These are phyloP conservation scores for Heliothis virescens DNA, from an alignment of 1,140 invertebrate genomes.

Conservation along the genomic window DNA sequence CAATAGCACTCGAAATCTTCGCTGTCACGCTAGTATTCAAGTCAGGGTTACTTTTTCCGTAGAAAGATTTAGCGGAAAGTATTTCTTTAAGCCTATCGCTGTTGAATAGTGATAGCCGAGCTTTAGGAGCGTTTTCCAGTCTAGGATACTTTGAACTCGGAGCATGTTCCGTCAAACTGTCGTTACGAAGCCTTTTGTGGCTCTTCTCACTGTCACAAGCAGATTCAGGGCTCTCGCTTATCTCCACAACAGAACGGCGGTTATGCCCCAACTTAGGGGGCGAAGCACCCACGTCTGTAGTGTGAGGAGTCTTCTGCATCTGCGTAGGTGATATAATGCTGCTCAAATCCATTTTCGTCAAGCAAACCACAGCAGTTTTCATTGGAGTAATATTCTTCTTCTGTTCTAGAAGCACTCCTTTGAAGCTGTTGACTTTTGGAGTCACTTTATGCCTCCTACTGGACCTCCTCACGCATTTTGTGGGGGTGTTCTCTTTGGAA, in stretches of 20 bases:
- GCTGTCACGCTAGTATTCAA: slow-evolving; percentile 73
- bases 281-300: slow-evolving; percentile 65
- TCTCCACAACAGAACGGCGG: slow-evolving; percentile 70
- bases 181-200: slow-evolving; percentile 75
- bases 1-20: slow-evolving; percentile 75
- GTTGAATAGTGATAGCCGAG: slow-evolving; percentile 80
- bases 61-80: slow-evolving; percentile 86
- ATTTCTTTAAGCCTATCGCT: slow-evolving; percentile 79
- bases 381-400: slow-evolving; percentile 77
- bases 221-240: slow-evolving; percentile 77
- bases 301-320: slow-evolving; percentile 86
- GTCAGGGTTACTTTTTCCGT: slow-evolving; percentile 83
- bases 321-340: slow-evolving; percentile 79
- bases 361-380: slow-evolving; percentile 71
- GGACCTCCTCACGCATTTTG: slow-evolving; percentile 68
- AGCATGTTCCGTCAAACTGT: slow-evolving; percentile 68
- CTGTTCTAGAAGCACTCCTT: slow-evolving; percentile 76
- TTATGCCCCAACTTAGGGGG: slow-evolving; percentile 77
- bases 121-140: slow-evolving; percentile 77
- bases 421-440: slow-evolving; percentile 76
- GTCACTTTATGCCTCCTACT: slow-evolving; percentile 67
- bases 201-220: slow-evolving; percentile 72
- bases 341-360: slow-evolving; percentile 78
- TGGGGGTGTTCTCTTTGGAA: slow-evolving; percentile 82
- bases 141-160: slow-evolving; percentile 74